These are phyloP conservation scores for Delphinus delphis DNA, from an alignment of 2,113 vertebrate genomes.

Conservation along the genomic window DNA sequence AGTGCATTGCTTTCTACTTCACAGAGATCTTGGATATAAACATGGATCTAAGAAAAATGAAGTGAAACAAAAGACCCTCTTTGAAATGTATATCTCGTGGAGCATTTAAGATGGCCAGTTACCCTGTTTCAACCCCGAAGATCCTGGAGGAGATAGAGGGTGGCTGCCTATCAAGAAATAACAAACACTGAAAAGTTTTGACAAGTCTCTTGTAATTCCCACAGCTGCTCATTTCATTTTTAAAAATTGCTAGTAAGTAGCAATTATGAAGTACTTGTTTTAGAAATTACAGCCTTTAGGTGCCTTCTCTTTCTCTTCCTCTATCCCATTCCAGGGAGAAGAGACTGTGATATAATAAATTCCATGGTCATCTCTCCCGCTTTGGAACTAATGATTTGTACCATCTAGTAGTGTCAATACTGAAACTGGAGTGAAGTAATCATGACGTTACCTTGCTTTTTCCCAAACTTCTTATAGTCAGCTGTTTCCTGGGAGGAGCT, in stretches of 20 bases:
- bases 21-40: conserved; percentile 71
- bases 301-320: not conserved
- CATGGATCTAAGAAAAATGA: conserved; percentile 65
- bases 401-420: not conserved
- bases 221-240: conserved; percentile 57
- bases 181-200: conserved; percentile 62
- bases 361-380: not conserved
- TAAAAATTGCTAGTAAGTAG: not conserved
- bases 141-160: conserved; percentile 67
- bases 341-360: not conserved
- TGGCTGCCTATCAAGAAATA: conserved; percentile 64
- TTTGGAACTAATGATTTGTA: not conserved
- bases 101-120: conserved; percentile 61
- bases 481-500: not conserved
- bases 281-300: not conserved
- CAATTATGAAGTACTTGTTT: conserved; percentile 52
- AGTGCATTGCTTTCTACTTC: conserved; percentile 62
- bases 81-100: conserved; percentile 72
- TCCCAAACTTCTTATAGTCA: not conserved
- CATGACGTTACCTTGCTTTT: not conserved
- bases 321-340: not conserved
- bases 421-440: not conserved
- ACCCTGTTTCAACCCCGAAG: conserved; percentile 69
- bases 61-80: conserved; percentile 64
- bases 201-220: conserved; percentile 57